Conservation (phyloP, 2,888 invertebrate genomes). For the Linnaemya tessellans region DNA sequence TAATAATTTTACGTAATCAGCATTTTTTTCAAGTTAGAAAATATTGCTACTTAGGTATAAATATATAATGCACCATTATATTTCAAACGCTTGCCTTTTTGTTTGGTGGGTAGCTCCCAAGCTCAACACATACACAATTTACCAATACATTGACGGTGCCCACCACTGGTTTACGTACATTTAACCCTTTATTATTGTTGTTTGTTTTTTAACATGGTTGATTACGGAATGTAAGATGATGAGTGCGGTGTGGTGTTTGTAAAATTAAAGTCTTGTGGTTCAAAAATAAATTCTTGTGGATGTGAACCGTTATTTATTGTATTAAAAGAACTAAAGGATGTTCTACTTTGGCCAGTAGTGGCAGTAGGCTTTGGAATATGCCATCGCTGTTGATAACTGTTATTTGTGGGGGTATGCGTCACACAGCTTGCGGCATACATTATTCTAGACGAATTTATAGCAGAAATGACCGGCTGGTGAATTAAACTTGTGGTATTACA, state of each 20-base stretch:
- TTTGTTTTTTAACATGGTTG: not conserved
- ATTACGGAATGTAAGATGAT: not conserved
- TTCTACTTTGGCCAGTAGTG: not conserved
- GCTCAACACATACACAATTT: too few species aligned
- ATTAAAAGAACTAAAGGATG: not conserved
- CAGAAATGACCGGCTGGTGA: not conserved
- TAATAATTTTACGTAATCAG: too few species aligned
- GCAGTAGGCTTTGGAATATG: not conserved
- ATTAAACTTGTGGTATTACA: not conserved
- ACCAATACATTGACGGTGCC: too few species aligned
- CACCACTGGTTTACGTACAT: too few species aligned
- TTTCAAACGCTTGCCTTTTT: too few species aligned
- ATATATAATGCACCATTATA: too few species aligned
- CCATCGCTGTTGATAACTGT: not conserved
- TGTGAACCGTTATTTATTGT: conserved; percentile 6
- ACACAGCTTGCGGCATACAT: too few species aligned
- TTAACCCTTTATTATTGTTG: not conserved
- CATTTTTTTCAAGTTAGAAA: too few species aligned
- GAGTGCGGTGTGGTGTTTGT: not conserved
- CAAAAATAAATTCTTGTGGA: not conserved
- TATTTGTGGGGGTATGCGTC: not conserved
- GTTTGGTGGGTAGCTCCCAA: too few species aligned
- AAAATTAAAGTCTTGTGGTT: not conserved
- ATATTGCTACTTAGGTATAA: too few species aligned
- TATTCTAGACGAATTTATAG: conserved; percentile 1